Conservation (phyloP, 2,888 invertebrate species). For the Merodon equestris region DNA sequence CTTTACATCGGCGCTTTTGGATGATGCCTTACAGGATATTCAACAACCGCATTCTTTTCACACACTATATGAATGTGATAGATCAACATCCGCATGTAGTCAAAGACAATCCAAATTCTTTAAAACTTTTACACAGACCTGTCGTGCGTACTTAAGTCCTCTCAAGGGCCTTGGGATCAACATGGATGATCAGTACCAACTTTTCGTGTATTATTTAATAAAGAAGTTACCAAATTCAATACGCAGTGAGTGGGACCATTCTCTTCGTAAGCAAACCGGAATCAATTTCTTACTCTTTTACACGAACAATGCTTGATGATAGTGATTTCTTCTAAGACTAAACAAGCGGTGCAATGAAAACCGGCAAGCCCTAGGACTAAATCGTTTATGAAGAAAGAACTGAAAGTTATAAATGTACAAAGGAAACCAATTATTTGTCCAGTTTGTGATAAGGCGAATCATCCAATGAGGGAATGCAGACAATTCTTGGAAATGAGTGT, state of each 20-base stretch:
- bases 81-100: conserved; percentile 16
- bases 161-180: background rate
- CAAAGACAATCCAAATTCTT: background rate
- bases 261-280: conserved; percentile 7
- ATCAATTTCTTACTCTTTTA: background rate
- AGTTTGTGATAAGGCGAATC: conserved; percentile 4
- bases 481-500: background rate
- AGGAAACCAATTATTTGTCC: background rate
- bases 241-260: conserved; percentile 14
- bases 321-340: background rate
- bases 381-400: background rate
- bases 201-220: conserved; percentile 5
- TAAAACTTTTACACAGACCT: conserved; percentile 13
- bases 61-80: conserved; percentile 33
- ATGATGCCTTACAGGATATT: no score
- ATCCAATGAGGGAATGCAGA: conserved; percentile 11
- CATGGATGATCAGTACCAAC: background rate
- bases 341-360: background rate
- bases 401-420: conserved; percentile 4
- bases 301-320: conserved; percentile 27
- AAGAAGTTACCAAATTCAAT: conserved; percentile 11
- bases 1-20: no score
- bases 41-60: conserved; percentile 35
- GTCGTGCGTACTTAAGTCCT: conserved; percentile 11
- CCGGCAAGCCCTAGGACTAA: background rate